A percentile compares a stretch with the other conserved stretches of the same genome.
Evolutionary conservation across 2,113 vertebrate genomes (phyloP).

Genomic region (Zosterops japonicus): DNA sequence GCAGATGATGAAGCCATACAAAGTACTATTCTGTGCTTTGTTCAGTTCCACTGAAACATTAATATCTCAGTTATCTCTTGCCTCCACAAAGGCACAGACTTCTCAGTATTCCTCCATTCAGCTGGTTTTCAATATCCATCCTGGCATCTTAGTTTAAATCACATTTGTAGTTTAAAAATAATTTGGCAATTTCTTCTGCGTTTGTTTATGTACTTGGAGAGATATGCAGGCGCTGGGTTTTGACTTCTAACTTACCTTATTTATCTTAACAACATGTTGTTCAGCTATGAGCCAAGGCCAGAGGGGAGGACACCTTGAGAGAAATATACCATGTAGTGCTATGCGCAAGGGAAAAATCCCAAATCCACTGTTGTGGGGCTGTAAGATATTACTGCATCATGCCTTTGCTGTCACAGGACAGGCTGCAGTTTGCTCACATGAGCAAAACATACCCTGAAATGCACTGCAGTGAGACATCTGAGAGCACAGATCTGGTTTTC

Average conservation of each 20-base stretch:
- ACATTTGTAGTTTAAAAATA: neutral
- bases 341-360: neutral
- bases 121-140: neutral
- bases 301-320: neutral
- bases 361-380: neutral
- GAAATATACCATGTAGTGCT: neutral
- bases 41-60: neutral
- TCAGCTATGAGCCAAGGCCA: neutral
- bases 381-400: neutral
- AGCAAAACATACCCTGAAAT: neutral
- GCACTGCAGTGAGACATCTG: neutral
- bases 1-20: neutral
- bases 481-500: neutral
- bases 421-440: neutral
- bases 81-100: neutral
- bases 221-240: neutral
- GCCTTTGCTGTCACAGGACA: neutral
- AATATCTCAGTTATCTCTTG: neutral
- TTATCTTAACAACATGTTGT: neutral
- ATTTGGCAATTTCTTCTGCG: neutral
- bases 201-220: neutral
- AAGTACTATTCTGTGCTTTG: neutral
- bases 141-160: neutral
- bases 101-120: neutral
- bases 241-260: neutral